Conservation (phyloP, 2,113 vertebrate species). For the Sterna hirundo region DNA sequence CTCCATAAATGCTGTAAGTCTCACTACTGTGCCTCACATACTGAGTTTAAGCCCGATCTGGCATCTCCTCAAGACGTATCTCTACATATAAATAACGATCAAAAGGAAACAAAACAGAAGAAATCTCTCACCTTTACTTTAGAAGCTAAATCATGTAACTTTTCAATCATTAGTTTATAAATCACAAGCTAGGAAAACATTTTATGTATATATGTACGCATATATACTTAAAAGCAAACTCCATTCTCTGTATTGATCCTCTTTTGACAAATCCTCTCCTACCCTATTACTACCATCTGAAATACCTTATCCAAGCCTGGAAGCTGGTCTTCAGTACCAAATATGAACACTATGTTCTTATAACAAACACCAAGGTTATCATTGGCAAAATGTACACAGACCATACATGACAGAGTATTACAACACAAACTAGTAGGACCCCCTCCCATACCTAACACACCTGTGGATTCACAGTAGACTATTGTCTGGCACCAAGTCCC, state of each 20-base stretch:
- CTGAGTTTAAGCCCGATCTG: neutral
- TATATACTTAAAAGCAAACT: neutral
- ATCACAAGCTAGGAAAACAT: neutral
- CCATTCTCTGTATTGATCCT: neutral
- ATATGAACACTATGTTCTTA: neutral
- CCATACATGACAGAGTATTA: neutral
- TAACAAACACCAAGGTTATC: neutral
- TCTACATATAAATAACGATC: neutral
- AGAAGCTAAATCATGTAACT: neutral
- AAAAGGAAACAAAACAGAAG: neutral
- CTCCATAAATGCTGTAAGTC: neutral
- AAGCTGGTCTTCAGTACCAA: neutral
- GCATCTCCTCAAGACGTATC: neutral
- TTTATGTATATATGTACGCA: neutral
- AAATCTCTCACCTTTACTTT: neutral
- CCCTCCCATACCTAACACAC: neutral
- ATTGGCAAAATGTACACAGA: neutral
- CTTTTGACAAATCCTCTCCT: neutral
- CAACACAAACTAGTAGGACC: neutral
- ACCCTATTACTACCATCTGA: neutral
- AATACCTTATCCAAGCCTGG: neutral
- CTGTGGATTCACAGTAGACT: neutral
- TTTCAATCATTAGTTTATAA: neutral
- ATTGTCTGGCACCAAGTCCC: neutral
- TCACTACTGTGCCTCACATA: neutral